phyloP scores from a whole-genome alignment of 2,888 invertebrate genomes.

The Heliconius cydno region DNA sequence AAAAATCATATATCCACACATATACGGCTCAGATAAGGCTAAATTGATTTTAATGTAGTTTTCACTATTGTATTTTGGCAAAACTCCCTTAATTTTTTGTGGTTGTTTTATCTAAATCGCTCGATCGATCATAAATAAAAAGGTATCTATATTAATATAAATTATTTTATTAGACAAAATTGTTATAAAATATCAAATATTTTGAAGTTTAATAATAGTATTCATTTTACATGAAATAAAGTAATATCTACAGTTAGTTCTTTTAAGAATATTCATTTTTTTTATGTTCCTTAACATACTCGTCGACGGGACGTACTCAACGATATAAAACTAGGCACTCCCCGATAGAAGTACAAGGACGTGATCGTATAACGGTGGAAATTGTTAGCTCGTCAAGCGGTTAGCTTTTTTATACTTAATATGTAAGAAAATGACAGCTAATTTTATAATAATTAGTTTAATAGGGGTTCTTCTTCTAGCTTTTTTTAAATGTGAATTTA shows the following conservation, averaged over 20 bases:
- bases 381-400: constrained; percentile 17
- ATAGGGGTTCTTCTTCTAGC: background rate
- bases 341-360: constrained; percentile 28
- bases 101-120: too few species aligned
- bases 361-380: constrained; percentile 27
- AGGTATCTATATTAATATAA: too few species aligned
- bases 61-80: too few species aligned
- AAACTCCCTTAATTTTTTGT: too few species aligned
- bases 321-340: constrained; percentile 20
- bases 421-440: constrained; percentile 7
- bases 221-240: background rate
- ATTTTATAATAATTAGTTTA: constrained; percentile 5
- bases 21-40: too few species aligned
- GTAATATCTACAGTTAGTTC: background rate
- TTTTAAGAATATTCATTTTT: background rate
- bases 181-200: too few species aligned
- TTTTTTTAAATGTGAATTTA: too few species aligned
- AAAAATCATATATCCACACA: too few species aligned
- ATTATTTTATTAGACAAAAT: too few species aligned
- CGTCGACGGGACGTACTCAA: background rate
- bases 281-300: background rate
- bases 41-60: too few species aligned
- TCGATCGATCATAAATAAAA: too few species aligned
- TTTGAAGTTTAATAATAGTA: background rate
- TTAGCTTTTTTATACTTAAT: constrained; percentile 3